Conservation (phyloP, 1,140 invertebrate species). For the Halotydeus destructor region DNA sequence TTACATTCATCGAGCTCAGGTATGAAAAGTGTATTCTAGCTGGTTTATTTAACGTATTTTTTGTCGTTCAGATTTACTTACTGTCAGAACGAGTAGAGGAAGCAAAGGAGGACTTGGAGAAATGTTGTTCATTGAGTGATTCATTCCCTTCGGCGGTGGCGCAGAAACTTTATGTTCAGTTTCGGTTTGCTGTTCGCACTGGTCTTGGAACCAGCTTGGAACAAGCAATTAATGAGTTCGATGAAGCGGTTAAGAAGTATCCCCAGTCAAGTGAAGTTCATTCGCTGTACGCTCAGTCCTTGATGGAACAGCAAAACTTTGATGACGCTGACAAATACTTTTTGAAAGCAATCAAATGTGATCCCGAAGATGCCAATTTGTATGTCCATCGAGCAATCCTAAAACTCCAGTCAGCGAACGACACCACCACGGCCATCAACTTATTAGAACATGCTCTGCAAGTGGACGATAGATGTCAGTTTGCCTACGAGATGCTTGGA, state of each 20-base stretch:
- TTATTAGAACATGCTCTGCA: slow-evolving; percentile 46
- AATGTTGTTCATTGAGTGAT: slow-evolving; percentile 54
- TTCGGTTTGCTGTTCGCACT: slow-evolving; percentile 30
- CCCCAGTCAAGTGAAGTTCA: slow-evolving; percentile 62
- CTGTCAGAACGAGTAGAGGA: slow-evolving; percentile 53
- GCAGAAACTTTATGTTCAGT: slow-evolving; percentile 68
- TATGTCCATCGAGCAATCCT: slow-evolving; percentile 65
- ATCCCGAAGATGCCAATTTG: slow-evolving; percentile 61
- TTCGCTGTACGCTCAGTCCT: slow-evolving; percentile 35
- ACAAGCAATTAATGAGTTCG: slow-evolving; percentile 33
- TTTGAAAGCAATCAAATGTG: slow-evolving; percentile 51
- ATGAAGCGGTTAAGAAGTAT: slow-evolving; percentile 49
- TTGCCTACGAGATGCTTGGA: slow-evolving; percentile 80
- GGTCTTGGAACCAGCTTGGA: slow-evolving; percentile 12
- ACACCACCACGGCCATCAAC: slow-evolving; percentile 47
- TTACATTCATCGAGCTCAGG: slow-evolving; percentile 53
- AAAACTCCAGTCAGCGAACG: slow-evolving; percentile 51
- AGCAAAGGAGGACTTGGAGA: slow-evolving; percentile 57
- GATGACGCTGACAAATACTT: slow-evolving; percentile 57
- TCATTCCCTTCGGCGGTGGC: slow-evolving; percentile 58
- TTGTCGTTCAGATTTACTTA: slow-evolving; percentile 43
- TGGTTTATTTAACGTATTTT: slow-evolving; percentile 6
- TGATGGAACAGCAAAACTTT: slow-evolving; percentile 59
- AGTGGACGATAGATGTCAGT: slow-evolving; percentile 73
- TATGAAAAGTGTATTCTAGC: slow-evolving; percentile 19